A percentile compares a stretch with the other conserved stretches of the same genome.
These are phyloP conservation scores for Parnassius apollo DNA, from an alignment of 2,888 invertebrate species.

Conservation along the genomic window DNA sequence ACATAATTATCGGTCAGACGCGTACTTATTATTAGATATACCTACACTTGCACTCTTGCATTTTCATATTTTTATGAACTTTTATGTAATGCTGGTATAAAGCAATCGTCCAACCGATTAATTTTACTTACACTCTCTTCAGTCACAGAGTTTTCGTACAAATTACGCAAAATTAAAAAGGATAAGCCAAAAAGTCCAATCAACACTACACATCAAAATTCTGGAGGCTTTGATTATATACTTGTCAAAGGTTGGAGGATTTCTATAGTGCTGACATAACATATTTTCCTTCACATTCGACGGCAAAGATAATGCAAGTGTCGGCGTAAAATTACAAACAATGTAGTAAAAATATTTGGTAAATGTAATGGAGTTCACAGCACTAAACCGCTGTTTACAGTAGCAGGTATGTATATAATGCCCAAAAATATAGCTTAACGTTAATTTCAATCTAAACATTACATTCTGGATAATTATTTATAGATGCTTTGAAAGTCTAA, in stretches of 20 bases:
- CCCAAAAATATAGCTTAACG: constrained; percentile 10
- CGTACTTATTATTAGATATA: constrained; percentile 3
- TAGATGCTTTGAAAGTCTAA: background rate
- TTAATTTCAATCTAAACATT: constrained; percentile 5
- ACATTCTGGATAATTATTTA: background rate
- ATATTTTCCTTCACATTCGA: background rate
- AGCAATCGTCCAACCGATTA: no score
- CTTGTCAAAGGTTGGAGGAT: no score
- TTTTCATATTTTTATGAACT: background rate
- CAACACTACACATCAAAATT: no score
- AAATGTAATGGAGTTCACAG: constrained; percentile 6
- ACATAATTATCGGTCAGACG: constrained; percentile 9
- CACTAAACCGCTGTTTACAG: constrained; percentile 1
- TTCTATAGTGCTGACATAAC: no score
- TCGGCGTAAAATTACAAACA: background rate
- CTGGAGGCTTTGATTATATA: no score
- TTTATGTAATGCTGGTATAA: no score
- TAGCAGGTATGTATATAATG: constrained; percentile 15
- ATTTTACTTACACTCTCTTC: no score
- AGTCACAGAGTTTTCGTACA: no score
- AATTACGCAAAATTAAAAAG: no score
- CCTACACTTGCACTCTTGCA: constrained; percentile 8
- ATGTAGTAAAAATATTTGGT: constrained; percentile 14
- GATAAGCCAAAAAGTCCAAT: no score
- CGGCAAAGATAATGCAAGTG: background rate